Percentiles rank a stretch among this genome's conserved stretches.
Conservation (phyloP, 2,888 invertebrate species). For the Nebria salina region DNA sequence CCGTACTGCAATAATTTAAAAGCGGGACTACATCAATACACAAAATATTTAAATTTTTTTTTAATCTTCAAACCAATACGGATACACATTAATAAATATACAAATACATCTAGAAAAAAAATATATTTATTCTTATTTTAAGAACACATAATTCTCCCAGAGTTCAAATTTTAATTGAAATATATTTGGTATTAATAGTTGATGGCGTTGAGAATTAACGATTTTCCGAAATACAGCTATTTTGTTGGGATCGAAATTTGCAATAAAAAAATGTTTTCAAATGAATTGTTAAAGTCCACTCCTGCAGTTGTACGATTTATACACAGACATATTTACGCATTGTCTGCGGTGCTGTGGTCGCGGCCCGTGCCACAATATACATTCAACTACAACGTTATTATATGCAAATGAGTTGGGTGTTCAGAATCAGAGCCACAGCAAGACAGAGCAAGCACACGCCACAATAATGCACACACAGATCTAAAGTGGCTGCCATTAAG, state of each 20-base stretch:
- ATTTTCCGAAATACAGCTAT: no score
- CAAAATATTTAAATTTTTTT: not conserved
- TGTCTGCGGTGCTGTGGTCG: conserved; percentile 13
- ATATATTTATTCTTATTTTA: no score
- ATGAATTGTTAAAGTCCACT: not conserved
- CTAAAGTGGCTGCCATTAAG: not conserved
- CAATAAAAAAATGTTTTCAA: not conserved
- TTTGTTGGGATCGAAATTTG: not conserved
- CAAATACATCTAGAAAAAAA: no score
- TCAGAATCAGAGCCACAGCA: not conserved
- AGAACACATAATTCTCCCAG: no score
- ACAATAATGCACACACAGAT: conserved; percentile 2
- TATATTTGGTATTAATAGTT: no score
- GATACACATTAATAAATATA: no score
- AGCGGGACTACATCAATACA: not conserved
- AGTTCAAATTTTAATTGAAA: no score
- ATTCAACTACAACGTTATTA: conserved; percentile 13
- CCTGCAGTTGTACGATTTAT: not conserved
- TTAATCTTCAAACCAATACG: not conserved
- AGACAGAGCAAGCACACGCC: not conserved
- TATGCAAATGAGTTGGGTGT: conserved; percentile 19
- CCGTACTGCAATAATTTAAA: not conserved
- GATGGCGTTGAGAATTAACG: no score
- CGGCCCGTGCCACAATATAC: conserved; percentile 6
- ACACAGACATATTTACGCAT: conserved; percentile 18